Evolutionary conservation across 92 coral and sea anemone genomes (phyloP).

Genomic region (Galaxea fascicularis): DNA sequence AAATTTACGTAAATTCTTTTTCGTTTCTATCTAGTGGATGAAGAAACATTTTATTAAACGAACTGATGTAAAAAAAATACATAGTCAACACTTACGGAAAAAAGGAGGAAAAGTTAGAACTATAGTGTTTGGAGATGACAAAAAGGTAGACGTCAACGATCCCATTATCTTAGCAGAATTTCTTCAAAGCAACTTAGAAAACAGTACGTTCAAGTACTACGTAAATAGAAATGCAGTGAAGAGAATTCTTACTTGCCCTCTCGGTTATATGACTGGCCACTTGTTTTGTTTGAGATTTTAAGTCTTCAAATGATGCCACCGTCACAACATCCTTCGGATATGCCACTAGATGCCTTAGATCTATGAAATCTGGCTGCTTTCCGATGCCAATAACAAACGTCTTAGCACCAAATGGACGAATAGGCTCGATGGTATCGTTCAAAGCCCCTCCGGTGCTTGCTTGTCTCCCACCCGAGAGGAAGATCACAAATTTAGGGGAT

Average conservation of each 20-base stretch:
- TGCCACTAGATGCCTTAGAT: conserved; percentile 55
- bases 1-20: too few species aligned
- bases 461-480: conserved; percentile 72
- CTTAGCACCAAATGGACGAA: conserved; percentile 62
- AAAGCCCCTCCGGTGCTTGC: conserved; percentile 34
- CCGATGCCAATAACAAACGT: conserved; percentile 76
- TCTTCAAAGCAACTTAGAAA: too few species aligned
- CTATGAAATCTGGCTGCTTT: conserved; percentile 45
- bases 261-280: conserved; percentile 42
- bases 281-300: conserved; percentile 26
- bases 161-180: too few species aligned
- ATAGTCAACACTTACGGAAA: too few species aligned
- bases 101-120: too few species aligned
- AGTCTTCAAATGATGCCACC: conserved; percentile 41
- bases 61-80: too few species aligned
- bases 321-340: conserved; percentile 50
- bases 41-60: too few species aligned
- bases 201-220: too few species aligned
- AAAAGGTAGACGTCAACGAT: too few species aligned
- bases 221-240: not conserved
- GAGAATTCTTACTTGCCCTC: conserved; percentile 24
- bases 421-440: conserved; percentile 41
- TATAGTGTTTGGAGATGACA: too few species aligned
- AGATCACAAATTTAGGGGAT: conserved; percentile 56
- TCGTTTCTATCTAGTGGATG: too few species aligned